Evolutionary conservation across 2,113 vertebrate genomes (phyloP), one percentile per base, ranked within the genome.

Genomic region (Sclerurus mexicanus): DNA sequence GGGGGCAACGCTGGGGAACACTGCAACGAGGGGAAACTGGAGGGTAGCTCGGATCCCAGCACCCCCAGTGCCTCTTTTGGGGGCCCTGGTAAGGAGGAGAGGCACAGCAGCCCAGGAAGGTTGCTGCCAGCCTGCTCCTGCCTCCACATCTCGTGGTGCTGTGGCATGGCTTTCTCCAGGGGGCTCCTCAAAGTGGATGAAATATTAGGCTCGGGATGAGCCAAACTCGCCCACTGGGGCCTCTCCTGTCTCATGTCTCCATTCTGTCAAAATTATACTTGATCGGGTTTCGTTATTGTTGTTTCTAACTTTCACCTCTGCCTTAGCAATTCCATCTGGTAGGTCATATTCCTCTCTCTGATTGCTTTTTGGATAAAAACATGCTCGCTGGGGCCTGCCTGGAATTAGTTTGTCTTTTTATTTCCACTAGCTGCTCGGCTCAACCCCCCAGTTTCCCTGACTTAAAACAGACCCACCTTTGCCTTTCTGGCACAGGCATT

Each of bases 301-400:
- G 93, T 96, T 92, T 95, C 77, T 92, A 85, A 92, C 89, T 95
- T 93, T 95, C 94, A 96, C 83, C 76, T 95, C 95, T 97, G 94
- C 77, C 87, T 97, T 95, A 67, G 95, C 92, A 95, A 68, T 95
- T 97, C 95, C 95, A 86, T 96, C 96, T 98, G 97, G 96, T 93
- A 84, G 89, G 95, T 96, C 80, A 89, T 90, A 94, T 91, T 97
- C 90, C 86, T 89, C 68, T 92, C 73, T 93, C 83, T 94, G 93
- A 94, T 94, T 95, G 95, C 88, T 90, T 97, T 97, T 98, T 96
- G 97, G 97, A 97, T 94, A 97, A 95, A 96, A 96, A 92, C 95
- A 94, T 80, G 85, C 93, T 97, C 96, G 80, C 95, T 92, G 89
- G 31, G 90, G 75, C 86, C 96, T 93, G 89, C 84, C 96, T 94